phyloP scores from a whole-genome alignment of 1,140 invertebrate genomes.

The Drosophila trapezifrons region DNA sequence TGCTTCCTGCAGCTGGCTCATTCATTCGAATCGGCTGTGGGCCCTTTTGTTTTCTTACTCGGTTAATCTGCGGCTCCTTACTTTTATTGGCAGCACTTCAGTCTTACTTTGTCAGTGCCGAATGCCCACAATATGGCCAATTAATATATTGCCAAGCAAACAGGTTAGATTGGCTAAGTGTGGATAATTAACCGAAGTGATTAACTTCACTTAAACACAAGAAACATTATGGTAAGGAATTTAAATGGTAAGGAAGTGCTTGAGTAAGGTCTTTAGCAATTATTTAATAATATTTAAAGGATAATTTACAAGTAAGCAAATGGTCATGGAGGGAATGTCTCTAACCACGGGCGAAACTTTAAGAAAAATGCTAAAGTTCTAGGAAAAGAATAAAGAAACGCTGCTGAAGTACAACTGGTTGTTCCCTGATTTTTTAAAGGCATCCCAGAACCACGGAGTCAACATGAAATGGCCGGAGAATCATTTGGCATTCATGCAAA shows the following conservation, averaged over 20 bases:
- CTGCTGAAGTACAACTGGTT: too few relatives aligned
- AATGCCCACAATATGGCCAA: constrained; percentile 20
- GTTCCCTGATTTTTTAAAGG: constrained; percentile 2
- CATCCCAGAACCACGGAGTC: neutral
- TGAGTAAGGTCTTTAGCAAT: neutral
- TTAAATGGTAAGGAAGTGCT: neutral
- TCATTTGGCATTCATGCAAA: constrained; percentile 51
- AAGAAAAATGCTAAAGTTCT: too few relatives aligned
- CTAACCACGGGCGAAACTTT: neutral
- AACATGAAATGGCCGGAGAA: constrained; percentile 13
- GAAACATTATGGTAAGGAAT: neutral
- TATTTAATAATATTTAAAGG: neutral
- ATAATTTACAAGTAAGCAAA: neutral
- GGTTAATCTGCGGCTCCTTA: constrained; percentile 63
- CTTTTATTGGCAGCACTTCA: constrained; percentile 62
- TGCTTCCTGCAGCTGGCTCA: constrained; percentile 23
- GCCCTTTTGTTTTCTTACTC: constrained; percentile 24
- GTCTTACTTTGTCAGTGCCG: constrained; percentile 43
- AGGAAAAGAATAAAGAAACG: too few relatives aligned
- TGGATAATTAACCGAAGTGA: neutral
- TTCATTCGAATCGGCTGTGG: constrained; percentile 35
- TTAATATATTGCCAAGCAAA: constrained; percentile 18
- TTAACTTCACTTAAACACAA: neutral
- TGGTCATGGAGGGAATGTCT: neutral
- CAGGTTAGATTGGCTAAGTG: constrained; percentile 4